Base-by-base conservation (phyloP, 1,140 invertebrate genomes). In the Drosophila kohkoa region DNA sequence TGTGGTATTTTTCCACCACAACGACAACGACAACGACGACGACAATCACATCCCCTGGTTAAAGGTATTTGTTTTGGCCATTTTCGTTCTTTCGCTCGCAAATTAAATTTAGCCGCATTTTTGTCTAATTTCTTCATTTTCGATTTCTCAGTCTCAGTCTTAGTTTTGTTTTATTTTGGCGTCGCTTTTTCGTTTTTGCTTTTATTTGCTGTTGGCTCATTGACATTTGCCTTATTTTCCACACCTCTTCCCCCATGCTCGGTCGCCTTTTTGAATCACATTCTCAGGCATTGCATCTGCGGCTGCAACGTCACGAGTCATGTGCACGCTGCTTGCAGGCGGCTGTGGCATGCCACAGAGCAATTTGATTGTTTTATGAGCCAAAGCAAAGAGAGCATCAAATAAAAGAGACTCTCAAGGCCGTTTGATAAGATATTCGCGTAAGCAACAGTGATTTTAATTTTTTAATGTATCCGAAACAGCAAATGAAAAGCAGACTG, bases 131-230 rank as follows among this genome's bases (percentile, higher is more conserved):
- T 25, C 20, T 25, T 25, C 20, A 0, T 25, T 25, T 25, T 25
- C 20, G 20, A 25, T 25, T 25, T 25, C 20, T 25, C 20, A 25
- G 20, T 25, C 20, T 25, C 20, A 25, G 25, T 43, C 52, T 75
- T 45, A 16, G 15, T 45, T 52, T 75, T 57, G 32, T 58, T 63
- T 30, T 3, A 13, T 48, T 58, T 51, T 55, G 41, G n/a, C 57
- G 48, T 52, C 54, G 49, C 52, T 57, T 69, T 77, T 25, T 25
- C 0, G 3, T 3, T 25, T 25, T 60, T 51, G 63, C 45, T 77
- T 75, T 76, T 63, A 59, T 66, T 78, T 75, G 65, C 20, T 43
- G 25, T 78, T 75, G 73, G 62, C 76, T 79, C 76, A 79, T 75
- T 79, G 77, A 79, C 77, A 79, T 79, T 76, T 79, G 51, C 43